phyloP scores from a whole-genome alignment of 2,797 vertebrate genomes.

The Acipenser transmontanus region DNA sequence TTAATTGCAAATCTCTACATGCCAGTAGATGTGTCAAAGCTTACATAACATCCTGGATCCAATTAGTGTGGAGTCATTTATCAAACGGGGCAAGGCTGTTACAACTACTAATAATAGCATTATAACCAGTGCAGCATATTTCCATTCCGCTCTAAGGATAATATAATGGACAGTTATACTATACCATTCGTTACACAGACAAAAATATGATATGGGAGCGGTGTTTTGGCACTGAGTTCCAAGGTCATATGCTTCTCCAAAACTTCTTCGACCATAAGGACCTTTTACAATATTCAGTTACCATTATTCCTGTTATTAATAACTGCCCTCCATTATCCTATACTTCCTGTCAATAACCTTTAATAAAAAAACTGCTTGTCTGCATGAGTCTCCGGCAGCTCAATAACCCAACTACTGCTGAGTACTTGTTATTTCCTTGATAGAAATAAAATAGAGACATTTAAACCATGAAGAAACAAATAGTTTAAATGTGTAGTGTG shows the following conservation, averaged over 20 bases:
- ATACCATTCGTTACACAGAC: conserved; percentile 1
- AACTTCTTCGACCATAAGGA: not conserved
- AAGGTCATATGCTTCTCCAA: not conserved
- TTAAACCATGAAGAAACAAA: no score
- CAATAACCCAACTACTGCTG: no score
- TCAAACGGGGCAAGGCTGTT: conserved; percentile 55
- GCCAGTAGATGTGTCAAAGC: conserved; percentile 48
- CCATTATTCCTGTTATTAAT: not conserved
- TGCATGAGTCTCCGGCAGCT: no score
- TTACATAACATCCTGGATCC: conserved; percentile 60
- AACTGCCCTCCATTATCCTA: not conserved
- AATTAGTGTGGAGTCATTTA: conserved; percentile 83
- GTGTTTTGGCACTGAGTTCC: not conserved
- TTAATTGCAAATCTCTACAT: conserved; percentile 67
- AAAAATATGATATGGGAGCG: not conserved
- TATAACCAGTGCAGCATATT: conserved; percentile 43
- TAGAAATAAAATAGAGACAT: no score
- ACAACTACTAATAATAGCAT: conserved; percentile 70
- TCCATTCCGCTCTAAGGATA: conserved; percentile 37
- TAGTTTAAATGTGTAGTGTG: no score
- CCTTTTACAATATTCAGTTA: not conserved
- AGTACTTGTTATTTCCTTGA: no score
- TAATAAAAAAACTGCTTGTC: not conserved
- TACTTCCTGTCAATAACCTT: not conserved
- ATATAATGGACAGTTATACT: not conserved